phyloP scores from a whole-genome alignment of 2,113 vertebrate species.

The Lophotis ruficrista region DNA sequence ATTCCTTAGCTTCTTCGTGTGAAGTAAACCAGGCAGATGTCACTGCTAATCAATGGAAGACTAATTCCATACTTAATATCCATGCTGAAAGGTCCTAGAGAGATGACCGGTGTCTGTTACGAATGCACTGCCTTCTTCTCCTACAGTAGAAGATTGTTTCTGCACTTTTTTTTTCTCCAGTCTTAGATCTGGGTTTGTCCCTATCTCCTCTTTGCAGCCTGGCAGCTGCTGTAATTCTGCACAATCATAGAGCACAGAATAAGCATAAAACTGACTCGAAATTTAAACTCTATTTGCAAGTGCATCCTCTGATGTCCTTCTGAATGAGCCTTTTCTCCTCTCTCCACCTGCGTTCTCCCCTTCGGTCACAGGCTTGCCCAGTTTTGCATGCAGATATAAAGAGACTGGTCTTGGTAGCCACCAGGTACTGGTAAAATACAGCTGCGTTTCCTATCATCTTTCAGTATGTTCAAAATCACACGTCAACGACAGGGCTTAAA shows the following conservation, averaged over 20 bases:
- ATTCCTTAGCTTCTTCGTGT: not conserved
- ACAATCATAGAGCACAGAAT: not conserved
- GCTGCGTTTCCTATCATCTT: not conserved
- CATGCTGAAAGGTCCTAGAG: not conserved
- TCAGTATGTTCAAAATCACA: not conserved
- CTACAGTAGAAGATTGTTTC: not conserved
- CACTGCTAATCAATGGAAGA: not conserved
- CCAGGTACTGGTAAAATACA: not conserved
- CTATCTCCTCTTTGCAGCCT: not conserved
- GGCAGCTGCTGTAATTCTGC: not conserved
- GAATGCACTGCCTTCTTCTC: not conserved
- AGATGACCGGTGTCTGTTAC: not conserved
- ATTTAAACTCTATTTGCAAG: not conserved
- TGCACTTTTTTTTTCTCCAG: not conserved
- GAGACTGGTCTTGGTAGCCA: not conserved
- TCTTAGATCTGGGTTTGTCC: not conserved
- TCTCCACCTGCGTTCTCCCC: not conserved
- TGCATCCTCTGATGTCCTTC: not conserved
- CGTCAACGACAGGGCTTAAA: not conserved
- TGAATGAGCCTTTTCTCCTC: not conserved
- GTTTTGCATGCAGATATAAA: not conserved
- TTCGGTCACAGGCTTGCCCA: not conserved
- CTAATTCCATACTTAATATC: not conserved
- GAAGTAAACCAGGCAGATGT: not conserved
- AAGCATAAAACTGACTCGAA: not conserved